Percentiles rank a stretch among this genome's conserved stretches.
These are phyloP conservation scores for Drosophila subquinaria DNA, from an alignment of 2,888 invertebrate species.

Conservation along the genomic window DNA sequence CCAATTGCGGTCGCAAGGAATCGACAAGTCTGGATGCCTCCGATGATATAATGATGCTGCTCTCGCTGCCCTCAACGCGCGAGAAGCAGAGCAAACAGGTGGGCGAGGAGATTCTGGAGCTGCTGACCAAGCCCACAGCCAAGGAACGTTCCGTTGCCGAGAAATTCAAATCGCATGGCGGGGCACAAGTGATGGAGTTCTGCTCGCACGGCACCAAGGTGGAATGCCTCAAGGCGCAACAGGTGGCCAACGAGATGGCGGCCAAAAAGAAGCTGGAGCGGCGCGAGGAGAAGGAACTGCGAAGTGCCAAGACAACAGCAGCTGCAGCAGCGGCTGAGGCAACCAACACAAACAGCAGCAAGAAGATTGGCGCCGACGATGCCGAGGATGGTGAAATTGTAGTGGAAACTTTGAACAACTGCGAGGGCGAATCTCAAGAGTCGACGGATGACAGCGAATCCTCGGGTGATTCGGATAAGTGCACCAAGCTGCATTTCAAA, in stretches of 20 bases:
- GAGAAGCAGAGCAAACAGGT: conserved; percentile 98
- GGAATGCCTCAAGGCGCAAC: conserved; percentile 90
- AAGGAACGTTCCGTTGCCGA: conserved; percentile 98
- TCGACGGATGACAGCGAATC: conserved; percentile 67
- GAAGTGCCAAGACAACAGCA: conserved; percentile 46
- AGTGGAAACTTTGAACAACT: conserved; percentile 65
- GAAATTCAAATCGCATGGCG: conserved; percentile 97
- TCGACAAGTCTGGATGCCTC: conserved; percentile 85
- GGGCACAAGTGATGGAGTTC: conserved; percentile 97
- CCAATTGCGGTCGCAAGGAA: conserved; percentile 70
- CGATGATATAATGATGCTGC: conserved; percentile 89
- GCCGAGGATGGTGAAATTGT: conserved; percentile 82
- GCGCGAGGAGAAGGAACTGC: conserved; percentile 62
- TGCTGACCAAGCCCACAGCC: conserved; percentile 97
- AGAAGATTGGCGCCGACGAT: conserved; percentile 60
- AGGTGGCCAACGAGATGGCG: conserved; percentile 84
- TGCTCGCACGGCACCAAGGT: conserved; percentile 97
- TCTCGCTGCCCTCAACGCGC: conserved; percentile 92
- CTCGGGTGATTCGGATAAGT: conserved; percentile 86
- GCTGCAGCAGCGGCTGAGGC: conserved; percentile 4
- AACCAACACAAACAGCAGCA: conserved; percentile 25
- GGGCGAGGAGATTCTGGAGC: conserved; percentile 97
- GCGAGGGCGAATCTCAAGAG: conserved; percentile 67
- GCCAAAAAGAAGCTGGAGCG: conserved; percentile 82
- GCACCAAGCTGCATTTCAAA: conserved; percentile 97